phyloP scores from a whole-genome alignment of 2,113 vertebrate genomes.

The Muntiacus muntjak region DNA sequence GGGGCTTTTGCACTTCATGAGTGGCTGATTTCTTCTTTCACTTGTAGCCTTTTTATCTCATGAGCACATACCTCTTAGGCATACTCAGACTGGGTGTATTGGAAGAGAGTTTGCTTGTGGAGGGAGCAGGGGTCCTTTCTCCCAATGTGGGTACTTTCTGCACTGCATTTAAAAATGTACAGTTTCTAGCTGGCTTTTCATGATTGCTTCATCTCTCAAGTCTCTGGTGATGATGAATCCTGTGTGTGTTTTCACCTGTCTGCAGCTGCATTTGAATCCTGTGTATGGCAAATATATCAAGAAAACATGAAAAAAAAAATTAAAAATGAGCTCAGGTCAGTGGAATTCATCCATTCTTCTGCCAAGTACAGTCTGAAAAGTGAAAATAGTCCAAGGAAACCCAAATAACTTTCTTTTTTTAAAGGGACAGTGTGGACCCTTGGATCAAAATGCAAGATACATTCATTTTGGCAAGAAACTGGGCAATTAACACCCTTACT shows the following conservation, averaged over 20 bases:
- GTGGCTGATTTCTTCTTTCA: background rate
- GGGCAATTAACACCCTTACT: background rate
- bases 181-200: background rate
- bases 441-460: background rate
- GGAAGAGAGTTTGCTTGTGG: background rate
- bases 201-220: background rate
- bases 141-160: background rate
- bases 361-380: constrained; percentile 55
- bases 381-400: constrained; percentile 37
- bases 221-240: background rate
- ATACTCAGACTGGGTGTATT: background rate
- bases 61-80: background rate
- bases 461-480: background rate
- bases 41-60: background rate
- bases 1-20: background rate
- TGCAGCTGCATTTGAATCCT: background rate
- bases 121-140: background rate
- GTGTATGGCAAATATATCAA: background rate
- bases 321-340: constrained; percentile 45
- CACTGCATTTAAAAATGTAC: background rate
- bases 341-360: constrained; percentile 38
- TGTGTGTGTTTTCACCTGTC: constrained; percentile 36
- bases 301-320: constrained; percentile 45
- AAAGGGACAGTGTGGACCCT: background rate
- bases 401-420: constrained; percentile 28